Evolutionary conservation across 2,888 invertebrate species (phyloP).

Genomic region (Piscicola geometra): DNA sequence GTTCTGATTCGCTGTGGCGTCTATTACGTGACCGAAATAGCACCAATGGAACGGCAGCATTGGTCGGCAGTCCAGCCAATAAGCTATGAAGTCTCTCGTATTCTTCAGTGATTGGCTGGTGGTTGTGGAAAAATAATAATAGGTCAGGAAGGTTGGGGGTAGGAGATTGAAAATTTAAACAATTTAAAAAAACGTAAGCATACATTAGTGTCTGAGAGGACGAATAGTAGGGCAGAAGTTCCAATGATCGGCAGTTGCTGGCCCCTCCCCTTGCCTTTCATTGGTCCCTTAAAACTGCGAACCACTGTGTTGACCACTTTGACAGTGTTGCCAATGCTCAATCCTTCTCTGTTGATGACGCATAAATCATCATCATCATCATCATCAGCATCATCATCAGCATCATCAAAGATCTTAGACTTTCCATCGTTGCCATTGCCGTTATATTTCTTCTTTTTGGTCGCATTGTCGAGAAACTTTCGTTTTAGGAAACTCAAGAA

Average conservation of each 20-base stretch:
- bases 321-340: background rate
- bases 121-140: too few species aligned
- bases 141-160: background rate
- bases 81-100: background rate
- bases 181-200: background rate
- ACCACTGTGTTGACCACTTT: background rate
- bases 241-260: background rate
- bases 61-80: background rate
- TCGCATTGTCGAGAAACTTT: background rate
- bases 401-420: background rate
- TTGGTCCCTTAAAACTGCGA: background rate
- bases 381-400: background rate
- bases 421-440: background rate
- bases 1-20: background rate
- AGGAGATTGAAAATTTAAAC: background rate
- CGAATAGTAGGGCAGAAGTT: background rate
- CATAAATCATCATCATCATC: background rate
- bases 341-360: background rate
- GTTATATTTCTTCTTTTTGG: background rate
- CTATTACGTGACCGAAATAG: background rate
- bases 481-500: background rate
- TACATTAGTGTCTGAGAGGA: background rate
- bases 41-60: background rate
- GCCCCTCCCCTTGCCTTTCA: background rate
- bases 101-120: slow-evolving; percentile 1